These are phyloP conservation scores for Enteromius paludinosus DNA, from an alignment of 2,797 vertebrate species.

Conservation along the genomic window DNA sequence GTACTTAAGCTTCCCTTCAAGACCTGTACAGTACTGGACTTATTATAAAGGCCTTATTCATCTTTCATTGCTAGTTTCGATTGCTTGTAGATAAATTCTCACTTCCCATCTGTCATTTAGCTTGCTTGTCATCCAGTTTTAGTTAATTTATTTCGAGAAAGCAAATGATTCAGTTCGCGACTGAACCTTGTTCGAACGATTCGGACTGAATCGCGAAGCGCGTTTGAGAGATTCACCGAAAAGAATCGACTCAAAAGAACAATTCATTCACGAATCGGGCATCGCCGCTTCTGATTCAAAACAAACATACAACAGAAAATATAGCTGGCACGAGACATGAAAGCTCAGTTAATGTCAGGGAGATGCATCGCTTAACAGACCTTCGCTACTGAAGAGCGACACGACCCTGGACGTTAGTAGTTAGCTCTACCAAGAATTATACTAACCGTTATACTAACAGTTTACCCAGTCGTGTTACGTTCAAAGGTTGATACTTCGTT, in stretches of 20 bases:
- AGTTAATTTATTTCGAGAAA: background rate
- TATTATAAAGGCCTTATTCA: background rate
- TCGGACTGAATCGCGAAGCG: background rate
- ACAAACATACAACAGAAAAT: background rate
- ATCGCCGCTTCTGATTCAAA: slow-evolving; percentile 7
- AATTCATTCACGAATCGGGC: background rate
- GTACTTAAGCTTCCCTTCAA: background rate
- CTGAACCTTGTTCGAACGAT: background rate
- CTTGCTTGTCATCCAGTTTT: background rate
- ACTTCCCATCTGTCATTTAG: background rate
- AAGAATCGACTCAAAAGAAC: slow-evolving; percentile 6
- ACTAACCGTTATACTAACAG: background rate
- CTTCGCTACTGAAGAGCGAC: background rate
- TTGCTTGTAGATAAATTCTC: background rate
- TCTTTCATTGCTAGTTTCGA: background rate
- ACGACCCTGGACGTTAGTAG: no score
- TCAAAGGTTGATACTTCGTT: background rate
- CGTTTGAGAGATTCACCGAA: background rate
- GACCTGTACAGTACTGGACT: background rate
- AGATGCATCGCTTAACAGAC: background rate
- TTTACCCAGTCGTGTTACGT: background rate
- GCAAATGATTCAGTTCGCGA: background rate
- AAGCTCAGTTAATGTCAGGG: background rate
- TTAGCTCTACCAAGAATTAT: no score
- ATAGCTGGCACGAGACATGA: background rate